Conservation (phyloP, 2,797 vertebrate species). For the Peromyscus attwateri region DNA sequence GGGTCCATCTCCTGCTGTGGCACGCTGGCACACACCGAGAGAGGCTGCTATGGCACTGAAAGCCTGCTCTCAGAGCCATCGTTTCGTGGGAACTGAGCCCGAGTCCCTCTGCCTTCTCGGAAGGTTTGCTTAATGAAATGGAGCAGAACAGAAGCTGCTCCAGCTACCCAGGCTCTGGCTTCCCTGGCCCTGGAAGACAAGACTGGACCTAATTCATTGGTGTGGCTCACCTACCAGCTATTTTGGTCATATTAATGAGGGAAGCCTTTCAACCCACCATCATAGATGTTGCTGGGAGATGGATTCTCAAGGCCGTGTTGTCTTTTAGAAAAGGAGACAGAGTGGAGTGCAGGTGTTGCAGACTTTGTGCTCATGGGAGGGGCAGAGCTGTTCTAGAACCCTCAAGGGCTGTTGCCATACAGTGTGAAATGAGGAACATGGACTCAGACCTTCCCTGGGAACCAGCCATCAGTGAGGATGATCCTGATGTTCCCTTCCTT, state of each 20-base stretch:
- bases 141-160: constrained; percentile 41
- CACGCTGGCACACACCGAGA: not conserved
- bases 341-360: not conserved
- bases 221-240: constrained; percentile 62
- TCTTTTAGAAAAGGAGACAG: not conserved
- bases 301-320: not conserved
- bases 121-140: constrained; percentile 57
- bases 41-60: not conserved
- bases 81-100: not conserved
- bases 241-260: constrained; percentile 66
- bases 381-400: not conserved
- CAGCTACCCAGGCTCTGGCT: not conserved
- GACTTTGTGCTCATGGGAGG: not conserved
- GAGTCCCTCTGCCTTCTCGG: not conserved
- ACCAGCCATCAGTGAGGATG: not conserved
- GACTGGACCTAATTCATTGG: constrained; percentile 53
- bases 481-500: not conserved
- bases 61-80: not conserved
- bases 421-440: not conserved
- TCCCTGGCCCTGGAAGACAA: not conserved
- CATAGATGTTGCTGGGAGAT: constrained; percentile 50
- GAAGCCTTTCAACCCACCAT: constrained; percentile 53
- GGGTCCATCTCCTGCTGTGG: not conserved
- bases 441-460: not conserved
- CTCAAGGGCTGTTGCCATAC: not conserved